Base-by-base conservation (phyloP, 92 coral and sea anemone species). In the Epizoanthus stellaris region DNA sequence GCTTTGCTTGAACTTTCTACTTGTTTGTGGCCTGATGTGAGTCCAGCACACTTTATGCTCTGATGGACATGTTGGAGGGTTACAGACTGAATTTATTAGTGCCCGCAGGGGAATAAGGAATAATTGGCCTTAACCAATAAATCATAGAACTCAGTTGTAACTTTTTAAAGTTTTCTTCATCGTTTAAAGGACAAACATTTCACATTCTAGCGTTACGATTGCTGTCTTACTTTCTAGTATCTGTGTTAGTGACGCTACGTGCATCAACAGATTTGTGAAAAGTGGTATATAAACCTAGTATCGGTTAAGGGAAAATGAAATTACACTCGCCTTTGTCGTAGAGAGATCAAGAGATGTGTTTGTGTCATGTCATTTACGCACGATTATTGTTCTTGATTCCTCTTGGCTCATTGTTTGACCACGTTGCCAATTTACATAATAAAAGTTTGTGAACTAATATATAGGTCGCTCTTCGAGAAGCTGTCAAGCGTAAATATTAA, bases 371-470 rank as follows among this genome's bases (percentile, higher is more conserved):
- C 13, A 20, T 60, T 60, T 60, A 8, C 38, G 62, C 17, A 38
- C 54, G 62, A 19, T 60, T 8, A 77, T 79, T 79, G 57, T 79
- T 64, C 38, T 58, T n/a, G 14, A 42, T 79, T 9, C 71, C 72
- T 64, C 52, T 63, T 79, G 6, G 12, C 30, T 63, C 58, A 79
- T 79, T 79, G 83, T 79, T 79, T 25, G 56, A 63, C 71, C 83
- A 79, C 83, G 83, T 79, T 79, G 83, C 72, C 45, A 79, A 79
- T 79, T 79, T 79, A 34, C 83, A 79, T 79, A 79, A 79, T 62
- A 79, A 79, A 57, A 62, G 83, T 20, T 21, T 45, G 38, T 40
- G 34, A 60, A 36, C 17, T 58, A 58, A 62, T 64, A 79, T n/a
- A 63, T 43, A 45, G 60, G 60, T 79, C 83, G 20, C 71, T 79